phyloP scores from a whole-genome alignment of 2,888 invertebrate species.

The Cremastobaeus sp. region DNA sequence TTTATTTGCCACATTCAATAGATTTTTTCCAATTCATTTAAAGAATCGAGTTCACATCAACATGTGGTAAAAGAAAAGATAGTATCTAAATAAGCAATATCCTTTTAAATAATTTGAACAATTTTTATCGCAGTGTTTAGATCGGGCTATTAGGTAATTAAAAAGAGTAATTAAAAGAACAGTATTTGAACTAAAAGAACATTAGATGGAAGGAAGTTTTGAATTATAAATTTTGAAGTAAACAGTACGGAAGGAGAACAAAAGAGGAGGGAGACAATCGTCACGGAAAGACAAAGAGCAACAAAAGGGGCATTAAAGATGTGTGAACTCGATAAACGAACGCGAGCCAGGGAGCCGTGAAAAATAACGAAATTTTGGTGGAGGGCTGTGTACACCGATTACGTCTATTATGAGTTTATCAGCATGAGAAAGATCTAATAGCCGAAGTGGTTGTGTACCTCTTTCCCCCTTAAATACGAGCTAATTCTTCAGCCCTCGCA shows the following conservation, averaged over 20 bases:
- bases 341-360: constrained; percentile 72
- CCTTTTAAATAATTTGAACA: too few relatives aligned
- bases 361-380: constrained; percentile 77
- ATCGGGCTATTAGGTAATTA: too few relatives aligned
- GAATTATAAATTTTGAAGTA: constrained; percentile 36
- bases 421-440: constrained; percentile 78
- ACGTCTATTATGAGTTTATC: constrained; percentile 78
- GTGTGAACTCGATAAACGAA: constrained; percentile 69
- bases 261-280: constrained; percentile 41
- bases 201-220: constrained; percentile 22
- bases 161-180: too few relatives aligned
- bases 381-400: constrained; percentile 73
- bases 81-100: too few relatives aligned
- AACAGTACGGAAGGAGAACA: constrained; percentile 37
- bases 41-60: too few relatives aligned
- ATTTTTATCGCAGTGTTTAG: too few relatives aligned
- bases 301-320: constrained; percentile 64
- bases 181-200: constrained; percentile 1
- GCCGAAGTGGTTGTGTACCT: constrained; percentile 60
- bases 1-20: too few relatives aligned
- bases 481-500: constrained; percentile 67
- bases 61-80: too few relatives aligned
- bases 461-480: constrained; percentile 41
- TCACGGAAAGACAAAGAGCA: constrained; percentile 55
- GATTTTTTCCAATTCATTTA: too few relatives aligned